Percentiles rank a stretch among this genome's conserved stretches.
Conservation (phyloP, 2,113 vertebrate genomes). For the Megaleporinus macrocephalus region DNA sequence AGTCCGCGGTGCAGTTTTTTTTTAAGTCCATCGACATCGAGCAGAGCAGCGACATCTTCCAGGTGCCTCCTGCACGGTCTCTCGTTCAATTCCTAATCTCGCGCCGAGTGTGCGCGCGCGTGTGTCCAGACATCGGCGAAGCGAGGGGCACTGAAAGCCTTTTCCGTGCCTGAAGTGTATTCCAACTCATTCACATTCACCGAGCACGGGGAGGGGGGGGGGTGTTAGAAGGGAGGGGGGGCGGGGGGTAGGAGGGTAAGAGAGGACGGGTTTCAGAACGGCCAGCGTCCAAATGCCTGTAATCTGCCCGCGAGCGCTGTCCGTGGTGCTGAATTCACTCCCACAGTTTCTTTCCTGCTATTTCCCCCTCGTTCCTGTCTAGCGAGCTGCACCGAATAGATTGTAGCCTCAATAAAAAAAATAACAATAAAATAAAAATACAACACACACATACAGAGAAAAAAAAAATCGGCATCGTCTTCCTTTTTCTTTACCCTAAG, state of each 20-base stretch:
- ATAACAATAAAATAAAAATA: not conserved
- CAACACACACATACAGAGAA: not conserved
- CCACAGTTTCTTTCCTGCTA: constrained; percentile 68
- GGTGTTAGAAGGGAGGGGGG: constrained; percentile 10
- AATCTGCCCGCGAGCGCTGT: constrained; percentile 74
- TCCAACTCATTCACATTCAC: constrained; percentile 70
- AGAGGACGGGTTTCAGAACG: constrained; percentile 60
- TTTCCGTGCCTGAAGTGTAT: constrained; percentile 69
- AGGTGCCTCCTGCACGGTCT: constrained; percentile 48
- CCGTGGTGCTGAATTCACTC: constrained; percentile 75
- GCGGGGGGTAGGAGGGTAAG: not conserved
- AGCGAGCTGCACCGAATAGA: constrained; percentile 50
- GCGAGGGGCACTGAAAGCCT: constrained; percentile 56
- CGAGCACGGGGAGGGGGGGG: constrained; percentile 55
- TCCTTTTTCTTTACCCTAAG: constrained; percentile 6
- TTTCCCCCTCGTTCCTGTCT: constrained; percentile 54
- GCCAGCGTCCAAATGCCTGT: constrained; percentile 67
- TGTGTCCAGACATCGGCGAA: constrained; percentile 59
- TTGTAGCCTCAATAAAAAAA: constrained; percentile 17
- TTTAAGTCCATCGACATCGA: constrained; percentile 56
- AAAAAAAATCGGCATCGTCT: constrained; percentile 11
- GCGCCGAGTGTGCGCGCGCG: constrained; percentile 21
- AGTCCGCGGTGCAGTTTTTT: constrained; percentile 64
- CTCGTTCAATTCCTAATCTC: constrained; percentile 66
- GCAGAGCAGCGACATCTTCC: constrained; percentile 55